phyloP scores from a whole-genome alignment of 1,140 invertebrate species.

The Aphis craccivora region DNA sequence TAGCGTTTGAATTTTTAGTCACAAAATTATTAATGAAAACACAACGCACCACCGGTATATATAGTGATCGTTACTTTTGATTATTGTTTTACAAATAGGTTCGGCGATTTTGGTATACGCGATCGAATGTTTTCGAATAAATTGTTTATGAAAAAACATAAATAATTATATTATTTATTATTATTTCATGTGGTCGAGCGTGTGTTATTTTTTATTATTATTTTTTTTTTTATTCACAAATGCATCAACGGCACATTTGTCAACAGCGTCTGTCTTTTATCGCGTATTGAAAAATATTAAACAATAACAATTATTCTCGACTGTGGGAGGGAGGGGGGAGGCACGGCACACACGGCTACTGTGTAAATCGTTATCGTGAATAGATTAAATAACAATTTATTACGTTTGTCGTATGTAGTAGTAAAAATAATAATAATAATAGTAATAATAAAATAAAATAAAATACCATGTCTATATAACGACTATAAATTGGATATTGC shows the following conservation, averaged over 20 bases:
- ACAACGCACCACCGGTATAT: not conserved
- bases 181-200: slow-evolving; percentile 17
- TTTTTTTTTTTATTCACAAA: slow-evolving; percentile 45
- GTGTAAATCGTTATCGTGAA: slow-evolving; percentile 42
- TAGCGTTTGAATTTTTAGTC: slow-evolving; percentile 18
- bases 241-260: slow-evolving; percentile 53
- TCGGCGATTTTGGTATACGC: slow-evolving; percentile 8
- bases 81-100: slow-evolving; percentile 46
- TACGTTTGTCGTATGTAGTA: slow-evolving; percentile 40
- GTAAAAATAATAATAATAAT: slow-evolving; percentile 17
- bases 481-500: slow-evolving; percentile 34
- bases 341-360: slow-evolving; percentile 7
- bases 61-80: slow-evolving; percentile 34
- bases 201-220: slow-evolving; percentile 14
- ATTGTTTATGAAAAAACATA: slow-evolving; percentile 50
- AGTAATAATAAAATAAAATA: slow-evolving; percentile 39
- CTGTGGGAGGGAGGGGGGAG: not conserved
- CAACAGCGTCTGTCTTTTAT: slow-evolving; percentile 56
- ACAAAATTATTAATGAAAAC: slow-evolving; percentile 35
- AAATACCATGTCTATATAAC: not conserved
- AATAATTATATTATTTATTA: slow-evolving; percentile 56
- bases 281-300: slow-evolving; percentile 50
- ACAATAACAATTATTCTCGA: slow-evolving; percentile 52
- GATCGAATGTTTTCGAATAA: slow-evolving; percentile 37
- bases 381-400: slow-evolving; percentile 57